These are phyloP conservation scores for Bubo bubo DNA, from an alignment of 2,113 vertebrate species.

Conservation along the genomic window DNA sequence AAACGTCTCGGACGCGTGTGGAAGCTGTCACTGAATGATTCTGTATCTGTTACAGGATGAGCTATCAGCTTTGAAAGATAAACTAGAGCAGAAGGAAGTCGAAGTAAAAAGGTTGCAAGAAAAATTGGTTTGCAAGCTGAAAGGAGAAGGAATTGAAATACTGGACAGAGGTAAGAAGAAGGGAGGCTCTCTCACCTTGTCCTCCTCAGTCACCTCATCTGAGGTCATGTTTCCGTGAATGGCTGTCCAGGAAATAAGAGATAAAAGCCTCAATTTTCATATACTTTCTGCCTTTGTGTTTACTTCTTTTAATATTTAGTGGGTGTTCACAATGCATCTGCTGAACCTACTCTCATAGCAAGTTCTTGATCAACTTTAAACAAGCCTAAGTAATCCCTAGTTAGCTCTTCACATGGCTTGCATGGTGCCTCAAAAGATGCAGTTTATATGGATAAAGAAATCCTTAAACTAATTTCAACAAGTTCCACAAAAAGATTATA, in stretches of 20 bases:
- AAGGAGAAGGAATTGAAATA: constrained; percentile 77
- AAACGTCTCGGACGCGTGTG: neutral
- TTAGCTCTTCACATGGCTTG: neutral
- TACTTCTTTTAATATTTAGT: neutral
- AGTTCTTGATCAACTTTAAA: neutral
- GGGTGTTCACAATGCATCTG: neutral
- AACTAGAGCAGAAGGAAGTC: constrained; percentile 87
- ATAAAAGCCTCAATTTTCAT: neutral
- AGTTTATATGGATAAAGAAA: neutral
- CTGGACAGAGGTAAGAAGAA: constrained; percentile 84
- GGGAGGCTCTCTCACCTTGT: neutral
- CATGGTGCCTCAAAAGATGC: neutral
- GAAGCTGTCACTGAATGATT: neutral
- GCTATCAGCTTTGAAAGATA: constrained; percentile 83
- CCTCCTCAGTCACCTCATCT: neutral
- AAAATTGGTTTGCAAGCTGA: constrained; percentile 79
- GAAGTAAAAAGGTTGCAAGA: constrained; percentile 88
- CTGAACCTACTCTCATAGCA: neutral
- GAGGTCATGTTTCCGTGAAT: neutral
- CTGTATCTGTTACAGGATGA: constrained; percentile 83
- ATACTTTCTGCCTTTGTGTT: neutral
- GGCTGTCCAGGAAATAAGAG: neutral
- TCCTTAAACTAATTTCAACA: neutral
- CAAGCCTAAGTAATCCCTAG: neutral
- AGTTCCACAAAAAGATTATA: neutral